Evolutionary conservation across 35 echinoderm and acorn worm genomes (phyloP), one percentile per base, ranked within the genome.

Genomic region (Ptychodera flava): DNA sequence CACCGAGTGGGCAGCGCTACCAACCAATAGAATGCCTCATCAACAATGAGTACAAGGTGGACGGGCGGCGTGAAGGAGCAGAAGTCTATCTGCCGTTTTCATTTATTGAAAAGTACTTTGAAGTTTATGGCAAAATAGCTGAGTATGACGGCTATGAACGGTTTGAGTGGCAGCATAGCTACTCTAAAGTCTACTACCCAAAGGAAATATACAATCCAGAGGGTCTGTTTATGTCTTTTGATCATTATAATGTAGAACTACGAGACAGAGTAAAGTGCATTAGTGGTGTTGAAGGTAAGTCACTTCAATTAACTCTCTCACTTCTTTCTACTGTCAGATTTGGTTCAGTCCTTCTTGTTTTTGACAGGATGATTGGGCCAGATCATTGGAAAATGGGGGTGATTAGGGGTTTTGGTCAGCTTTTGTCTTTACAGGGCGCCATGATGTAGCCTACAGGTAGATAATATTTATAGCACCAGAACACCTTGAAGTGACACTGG

Each of bases 131-230:
- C 16, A 94, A 85, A 33, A 88, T 99, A 77, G 92, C 90, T 28
- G 88, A 93, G 33, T 99, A 94, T 38, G 93, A 99, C 33, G 96
- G 96, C 31, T 89, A 88, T 22, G 96, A 99, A 81, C 86, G 93
- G 1, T 99, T 99, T 79, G 96, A 99, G 78, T 99, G 92, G 96
- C 96, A 99, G 52, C 96, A 99, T 33, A 99, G 96, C 34, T 92
- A 90, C 79, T 92, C 96, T 16, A 86, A 83, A 33, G 87, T 99
- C 0, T 64, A 64, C 22, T 93, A 99, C 33, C 86, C 88, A 35
- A 90, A 93, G 36, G 88, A 88, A 1, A 88, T 90, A 2, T 99
- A 99, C 84, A 90, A 86, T 82, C 64, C 81, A 16, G 85, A 94
- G 15, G 93, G 96, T 12, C 38, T 88, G 12, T 99, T 99, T 32